These are phyloP conservation scores for Drosophila micromelanica DNA, from an alignment of 1,140 invertebrate species.

Conservation along the genomic window DNA sequence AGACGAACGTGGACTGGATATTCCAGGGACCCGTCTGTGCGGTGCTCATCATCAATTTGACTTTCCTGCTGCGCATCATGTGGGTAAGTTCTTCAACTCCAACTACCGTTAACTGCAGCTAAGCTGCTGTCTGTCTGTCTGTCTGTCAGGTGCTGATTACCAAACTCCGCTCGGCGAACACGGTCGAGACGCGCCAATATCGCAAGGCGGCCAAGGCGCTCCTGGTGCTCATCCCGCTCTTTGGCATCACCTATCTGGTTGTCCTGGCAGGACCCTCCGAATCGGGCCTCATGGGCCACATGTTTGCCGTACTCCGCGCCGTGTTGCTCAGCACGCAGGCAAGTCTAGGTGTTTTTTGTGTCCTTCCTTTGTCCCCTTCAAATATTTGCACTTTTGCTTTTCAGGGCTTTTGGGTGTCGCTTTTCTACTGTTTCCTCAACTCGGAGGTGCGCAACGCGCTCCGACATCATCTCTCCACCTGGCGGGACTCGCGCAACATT, in stretches of 20 bases:
- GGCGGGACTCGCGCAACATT: slow-evolving; percentile 89
- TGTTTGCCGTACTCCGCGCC: slow-evolving; percentile 89
- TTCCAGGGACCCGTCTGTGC: slow-evolving; percentile 90
- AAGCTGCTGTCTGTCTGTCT: too few species aligned
- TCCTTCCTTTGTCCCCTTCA: background rate
- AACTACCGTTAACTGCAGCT: background rate
- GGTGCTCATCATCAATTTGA: slow-evolving; percentile 92
- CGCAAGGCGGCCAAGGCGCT: slow-evolving; percentile 95
- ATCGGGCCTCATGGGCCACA: slow-evolving; percentile 86
- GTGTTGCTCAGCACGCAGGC: slow-evolving; percentile 91
- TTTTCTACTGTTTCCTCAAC: slow-evolving; percentile 97
- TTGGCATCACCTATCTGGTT: slow-evolving; percentile 94
- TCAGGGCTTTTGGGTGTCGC: slow-evolving; percentile 91
- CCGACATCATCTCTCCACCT: slow-evolving; percentile 91
- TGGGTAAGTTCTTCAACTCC: slow-evolving; percentile 89
- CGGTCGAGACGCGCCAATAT: slow-evolving; percentile 94
- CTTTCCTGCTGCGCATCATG: slow-evolving; percentile 96
- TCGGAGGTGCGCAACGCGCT: slow-evolving; percentile 95
- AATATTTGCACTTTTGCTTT: slow-evolving; percentile 34
- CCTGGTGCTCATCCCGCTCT: slow-evolving; percentile 93
- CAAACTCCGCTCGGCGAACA: slow-evolving; percentile 94
- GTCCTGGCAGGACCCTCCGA: slow-evolving; percentile 90
- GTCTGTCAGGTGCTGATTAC: slow-evolving; percentile 92
- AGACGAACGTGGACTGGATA: slow-evolving; percentile 91
- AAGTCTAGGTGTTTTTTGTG: slow-evolving; percentile 18